Evolutionary conservation across 2,797 vertebrate genomes (phyloP).

Genomic region (Tapera naevia): DNA sequence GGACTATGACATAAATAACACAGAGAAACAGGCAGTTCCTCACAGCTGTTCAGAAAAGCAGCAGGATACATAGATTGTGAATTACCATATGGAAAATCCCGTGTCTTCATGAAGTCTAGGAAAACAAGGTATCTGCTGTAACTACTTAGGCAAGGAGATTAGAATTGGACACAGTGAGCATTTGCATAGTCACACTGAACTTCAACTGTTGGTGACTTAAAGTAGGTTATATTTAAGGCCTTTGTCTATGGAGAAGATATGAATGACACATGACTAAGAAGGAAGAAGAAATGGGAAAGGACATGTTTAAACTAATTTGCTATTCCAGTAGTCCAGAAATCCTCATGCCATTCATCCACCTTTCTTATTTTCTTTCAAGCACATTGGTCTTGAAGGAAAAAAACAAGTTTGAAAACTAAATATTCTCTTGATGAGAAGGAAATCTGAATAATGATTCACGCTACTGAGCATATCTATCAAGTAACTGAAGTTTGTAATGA

Average conservation of each 20-base stretch:
- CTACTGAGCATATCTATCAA: not conserved
- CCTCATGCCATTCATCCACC: not conserved
- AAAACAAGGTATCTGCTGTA: not conserved
- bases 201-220: not conserved
- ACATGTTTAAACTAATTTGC: not conserved
- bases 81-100: not conserved
- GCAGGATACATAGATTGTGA: not conserved
- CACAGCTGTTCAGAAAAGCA: not conserved
- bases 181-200: not conserved
- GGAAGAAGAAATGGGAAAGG: not conserved
- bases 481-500: not conserved
- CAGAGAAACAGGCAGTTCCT: not conserved
- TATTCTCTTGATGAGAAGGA: not conserved
- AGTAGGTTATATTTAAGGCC: not conserved
- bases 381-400: not conserved
- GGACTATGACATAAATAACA: not conserved
- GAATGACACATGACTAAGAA: not conserved
- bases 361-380: not conserved
- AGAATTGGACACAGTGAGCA: not conserved
- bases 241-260: not conserved
- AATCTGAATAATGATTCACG: not conserved
- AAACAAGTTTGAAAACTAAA: not conserved
- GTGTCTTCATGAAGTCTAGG: not conserved
- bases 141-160: not conserved
- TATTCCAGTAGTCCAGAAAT: not conserved